Evolutionary conservation across 2,888 invertebrate species (phyloP), one percentile per base, ranked within the genome.

Genomic region (Magallana nippona): DNA sequence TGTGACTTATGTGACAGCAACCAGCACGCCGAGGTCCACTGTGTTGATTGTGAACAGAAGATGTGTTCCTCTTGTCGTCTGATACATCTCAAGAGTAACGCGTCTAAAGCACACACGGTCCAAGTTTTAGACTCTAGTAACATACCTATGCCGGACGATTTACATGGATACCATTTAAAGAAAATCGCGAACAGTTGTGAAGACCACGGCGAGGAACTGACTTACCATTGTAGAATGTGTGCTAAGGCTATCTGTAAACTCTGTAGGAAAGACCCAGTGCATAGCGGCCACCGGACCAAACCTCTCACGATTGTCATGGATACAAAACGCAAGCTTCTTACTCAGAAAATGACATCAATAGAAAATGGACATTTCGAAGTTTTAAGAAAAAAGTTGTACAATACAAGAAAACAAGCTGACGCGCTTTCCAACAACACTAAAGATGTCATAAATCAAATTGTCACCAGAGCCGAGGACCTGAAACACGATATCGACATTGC

Each of bases 211-310:
- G 79, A 63, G 22, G 80, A 84, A 56, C 57, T 83, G 8, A 60
- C 83, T 10, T 80, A 86, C 57, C 82, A 80, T 56, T 86, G 85
- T 22, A 78, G 85, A 13, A 82, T 82, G 71, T 86, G 85, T 58
- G 56, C 82, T 10, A 60, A 57, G n/a, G 63, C 83, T 1, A 77
- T 86, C 1, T 86, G 85, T 78, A 83, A 86, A 55, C 10, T 32
- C 62, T 86, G 85, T 55, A 55, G 85, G 15, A 60, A 79, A 56
- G 78, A 58, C 1, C 56, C 58, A 1, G 82, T 78, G 17, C 85
- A 86, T 56, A 79, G 78, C 80, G 85, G 85, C 5, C 85, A 86
- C 55, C 79, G 85, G 32, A 84, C 84, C n/a, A 78, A 79, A 22
- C 81, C 82, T 27, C 71, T 86, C 8, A 44, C 10, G 10, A 58